Conservation (phyloP, 2,888 invertebrate genomes). For the Hydraecia micacea region DNA sequence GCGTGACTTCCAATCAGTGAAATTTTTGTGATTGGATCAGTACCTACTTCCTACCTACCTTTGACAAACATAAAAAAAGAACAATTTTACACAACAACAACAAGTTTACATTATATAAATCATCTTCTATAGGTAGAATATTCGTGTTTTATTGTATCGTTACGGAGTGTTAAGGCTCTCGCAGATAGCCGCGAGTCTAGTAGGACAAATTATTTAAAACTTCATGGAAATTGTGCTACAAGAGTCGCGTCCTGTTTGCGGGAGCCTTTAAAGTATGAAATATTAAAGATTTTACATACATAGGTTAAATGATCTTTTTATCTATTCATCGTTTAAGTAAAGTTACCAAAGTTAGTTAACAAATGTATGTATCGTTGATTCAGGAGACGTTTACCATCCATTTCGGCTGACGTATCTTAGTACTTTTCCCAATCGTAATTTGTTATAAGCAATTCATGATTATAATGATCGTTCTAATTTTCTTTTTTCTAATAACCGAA, state of each 20-base stretch:
- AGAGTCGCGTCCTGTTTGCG: too few relatives aligned
- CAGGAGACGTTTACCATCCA: background rate
- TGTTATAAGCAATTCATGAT: too few relatives aligned
- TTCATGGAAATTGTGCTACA: background rate
- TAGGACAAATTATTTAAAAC: background rate
- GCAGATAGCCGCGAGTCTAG: too few relatives aligned
- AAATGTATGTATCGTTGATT: background rate
- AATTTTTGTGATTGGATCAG: background rate
- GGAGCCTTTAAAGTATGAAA: background rate
- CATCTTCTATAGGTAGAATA: background rate
- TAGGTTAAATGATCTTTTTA: background rate
- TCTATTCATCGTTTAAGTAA: background rate
- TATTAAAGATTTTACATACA: background rate
- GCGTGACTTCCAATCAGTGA: background rate
- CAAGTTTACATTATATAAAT: background rate
- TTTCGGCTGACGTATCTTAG: background rate
- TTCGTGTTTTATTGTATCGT: too few relatives aligned
- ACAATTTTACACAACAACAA: background rate
- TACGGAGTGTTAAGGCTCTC: background rate
- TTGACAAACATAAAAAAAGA: background rate
- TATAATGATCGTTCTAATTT: constrained; percentile 3
- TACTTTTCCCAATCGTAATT: background rate
- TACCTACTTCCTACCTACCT: background rate
- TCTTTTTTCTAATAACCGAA: constrained; percentile 12
- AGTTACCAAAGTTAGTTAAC: background rate